A percentile compares a stretch with the other conserved stretches of the same genome.
These are phyloP conservation scores for Esperia sulphurella DNA, from an alignment of 2,888 invertebrate species.

Conservation along the genomic window DNA sequence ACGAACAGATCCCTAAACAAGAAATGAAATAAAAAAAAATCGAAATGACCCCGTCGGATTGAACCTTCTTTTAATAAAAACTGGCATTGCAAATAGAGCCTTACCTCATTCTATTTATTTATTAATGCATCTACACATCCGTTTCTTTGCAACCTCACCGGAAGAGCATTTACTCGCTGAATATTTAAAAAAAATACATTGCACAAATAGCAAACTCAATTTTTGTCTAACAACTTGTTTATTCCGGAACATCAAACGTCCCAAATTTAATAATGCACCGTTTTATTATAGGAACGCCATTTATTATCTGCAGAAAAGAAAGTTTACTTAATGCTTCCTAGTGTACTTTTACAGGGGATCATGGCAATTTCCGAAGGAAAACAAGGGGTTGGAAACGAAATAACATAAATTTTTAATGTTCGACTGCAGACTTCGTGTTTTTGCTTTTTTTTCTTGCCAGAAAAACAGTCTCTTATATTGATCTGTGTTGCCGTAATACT, in stretches of 20 bases:
- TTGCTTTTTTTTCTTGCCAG: background rate
- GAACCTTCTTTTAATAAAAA: no score
- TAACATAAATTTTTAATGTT: conserved; percentile 44
- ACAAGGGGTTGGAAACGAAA: conserved; percentile 59
- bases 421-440: background rate
- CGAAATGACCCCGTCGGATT: no score
- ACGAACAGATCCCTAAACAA: no score
- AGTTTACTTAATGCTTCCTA: conserved; percentile 52
- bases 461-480: background rate
- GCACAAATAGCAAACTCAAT: conserved; percentile 15
- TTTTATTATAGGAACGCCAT: conserved; percentile 45
- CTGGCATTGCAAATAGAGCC: no score
- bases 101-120: no score
- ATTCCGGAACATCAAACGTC: conserved; percentile 48
- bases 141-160: background rate
- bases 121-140: no score
- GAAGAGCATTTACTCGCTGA: background rate
- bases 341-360: conserved; percentile 37
- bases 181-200: background rate
- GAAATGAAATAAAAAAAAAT: no score
- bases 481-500: no score
- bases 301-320: conserved; percentile 24
- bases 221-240: conserved; percentile 31
- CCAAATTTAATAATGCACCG: conserved; percentile 65
- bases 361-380: conserved; percentile 62